Percentiles rank a stretch among this genome's conserved stretches.
Conservation (phyloP, 1,140 invertebrate genomes). For the Drosophila murphyi region DNA sequence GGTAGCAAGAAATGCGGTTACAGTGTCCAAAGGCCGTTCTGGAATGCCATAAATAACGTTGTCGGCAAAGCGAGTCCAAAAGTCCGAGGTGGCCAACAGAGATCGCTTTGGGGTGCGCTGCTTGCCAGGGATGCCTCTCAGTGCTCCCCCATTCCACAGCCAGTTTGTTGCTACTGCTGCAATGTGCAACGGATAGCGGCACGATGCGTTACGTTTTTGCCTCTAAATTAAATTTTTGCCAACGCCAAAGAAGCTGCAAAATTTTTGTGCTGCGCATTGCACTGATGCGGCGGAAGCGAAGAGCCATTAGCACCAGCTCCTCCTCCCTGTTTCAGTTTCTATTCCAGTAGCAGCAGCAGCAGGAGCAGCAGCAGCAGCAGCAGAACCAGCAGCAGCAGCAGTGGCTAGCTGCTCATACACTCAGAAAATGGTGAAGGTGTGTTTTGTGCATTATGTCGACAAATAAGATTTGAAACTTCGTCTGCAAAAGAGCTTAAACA, state of each 20-base stretch:
- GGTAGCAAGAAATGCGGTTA: conserved; percentile 79
- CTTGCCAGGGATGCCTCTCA: conserved; percentile 19
- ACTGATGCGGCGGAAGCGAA: conserved; percentile 78
- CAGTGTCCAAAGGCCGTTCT: conserved; percentile 81
- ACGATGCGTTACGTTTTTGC: conserved; percentile 62
- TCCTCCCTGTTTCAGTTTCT: conserved; percentile 26
- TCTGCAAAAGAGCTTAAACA: too few species aligned
- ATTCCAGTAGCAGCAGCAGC: conserved; percentile 3
- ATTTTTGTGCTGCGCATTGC: conserved; percentile 81
- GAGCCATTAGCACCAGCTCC: conserved; percentile 71
- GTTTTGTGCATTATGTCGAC: too few species aligned
- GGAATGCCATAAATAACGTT: conserved; percentile 83
- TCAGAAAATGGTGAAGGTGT: not conserved
- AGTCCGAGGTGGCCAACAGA: conserved; percentile 25
- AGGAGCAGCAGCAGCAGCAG: not conserved
- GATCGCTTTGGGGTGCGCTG: conserved; percentile 23
- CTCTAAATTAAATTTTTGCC: conserved; percentile 83
- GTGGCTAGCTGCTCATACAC: not conserved
- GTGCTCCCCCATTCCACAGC: not conserved
- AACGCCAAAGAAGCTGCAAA: conserved; percentile 80
- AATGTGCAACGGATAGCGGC: conserved; percentile 47
- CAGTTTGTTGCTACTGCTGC: conserved; percentile 7
- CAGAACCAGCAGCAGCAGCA: not conserved
- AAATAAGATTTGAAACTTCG: too few species aligned
- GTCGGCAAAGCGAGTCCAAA: conserved; percentile 58